phyloP scores from a whole-genome alignment of 2,888 invertebrate species.

The Podotricha telesiphe region DNA sequence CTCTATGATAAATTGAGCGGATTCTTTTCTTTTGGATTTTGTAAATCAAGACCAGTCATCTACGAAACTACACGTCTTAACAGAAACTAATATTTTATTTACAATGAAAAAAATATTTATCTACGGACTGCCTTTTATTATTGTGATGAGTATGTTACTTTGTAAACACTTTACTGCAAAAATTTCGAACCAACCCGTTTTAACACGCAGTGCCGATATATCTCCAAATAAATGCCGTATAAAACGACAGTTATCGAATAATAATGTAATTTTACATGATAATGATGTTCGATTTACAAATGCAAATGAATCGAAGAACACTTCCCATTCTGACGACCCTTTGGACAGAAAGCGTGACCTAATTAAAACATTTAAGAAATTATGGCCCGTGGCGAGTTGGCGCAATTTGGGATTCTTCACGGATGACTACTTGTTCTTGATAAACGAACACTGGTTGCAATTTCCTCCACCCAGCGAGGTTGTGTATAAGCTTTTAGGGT shows the following conservation, averaged over 20 bases:
- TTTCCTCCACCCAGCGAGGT: conserved; percentile 85
- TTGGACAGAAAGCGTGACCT: conserved; percentile 56
- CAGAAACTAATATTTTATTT: conserved; percentile 25
- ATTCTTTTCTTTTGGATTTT: conserved; percentile 48
- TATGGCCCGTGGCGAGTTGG: conserved; percentile 81
- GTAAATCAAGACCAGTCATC: conserved; percentile 60
- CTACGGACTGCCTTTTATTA: conserved; percentile 50
- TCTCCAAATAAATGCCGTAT: conserved; percentile 25
- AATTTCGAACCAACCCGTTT: conserved; percentile 11
- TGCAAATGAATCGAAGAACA: conserved; percentile 34
- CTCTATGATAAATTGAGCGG: conserved; percentile 52
- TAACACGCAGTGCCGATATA: conserved; percentile 13
- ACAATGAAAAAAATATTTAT: conserved; percentile 59
- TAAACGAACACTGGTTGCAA: conserved; percentile 89
- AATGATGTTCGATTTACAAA: conserved; percentile 26
- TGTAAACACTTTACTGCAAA: conserved; percentile 46
- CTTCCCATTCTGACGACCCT: conserved; percentile 37
- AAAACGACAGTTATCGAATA: conserved; percentile 30
- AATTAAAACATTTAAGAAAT: conserved; percentile 62
- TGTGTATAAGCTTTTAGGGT: conserved; percentile 85
- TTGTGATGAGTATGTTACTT: conserved; percentile 56
- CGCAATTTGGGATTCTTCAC: conserved; percentile 79
- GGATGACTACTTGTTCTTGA: conserved; percentile 82
- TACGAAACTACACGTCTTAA: conserved; percentile 61
- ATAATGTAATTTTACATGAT: conserved; percentile 29